Base-by-base conservation (phyloP, 1,140 invertebrate genomes). In the Trichomalopsis sarcophagae region DNA sequence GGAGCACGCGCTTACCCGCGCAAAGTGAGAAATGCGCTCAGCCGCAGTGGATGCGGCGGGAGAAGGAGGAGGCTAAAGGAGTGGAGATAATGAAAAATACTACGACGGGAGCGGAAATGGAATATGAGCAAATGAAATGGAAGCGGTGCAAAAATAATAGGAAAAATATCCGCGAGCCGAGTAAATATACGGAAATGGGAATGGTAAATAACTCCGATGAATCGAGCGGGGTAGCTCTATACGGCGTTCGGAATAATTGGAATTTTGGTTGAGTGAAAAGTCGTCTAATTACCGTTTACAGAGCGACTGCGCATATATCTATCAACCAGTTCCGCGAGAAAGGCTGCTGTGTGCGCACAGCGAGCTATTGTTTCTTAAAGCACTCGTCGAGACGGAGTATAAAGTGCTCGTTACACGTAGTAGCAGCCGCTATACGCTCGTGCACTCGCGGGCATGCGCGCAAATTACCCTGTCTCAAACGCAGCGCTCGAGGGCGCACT, bases 401-500 rank as follows among this genome's bases (percentile, higher is more conserved):
- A 77, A 77, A 77, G 40, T 77, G 76, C 76, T 77, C 47, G 44
- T 77, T 77, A 77, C 75, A 27, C 27, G 0, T 5, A 17, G 40
- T 0, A 10, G n/a, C 44, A 50, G 0, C 47, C 55, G 14, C 55
- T 13, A 14, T 21, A 14, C 14, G 6, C 55, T 50, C 14, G 17
- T 21, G 17, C 1, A 6, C 55, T 5, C 55, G 55, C 55, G 55
- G 4, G 14, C 14, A 6, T 44, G 13, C n/a, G 2, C 40, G 33
- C 62, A 50, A 69, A 80, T 80, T 23, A 14, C 40, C 62, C n/a
- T 36, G 33, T 69, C 21, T 77, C 21, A 69, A 77, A 83, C 30
- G 55, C 50, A 30, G 10, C 17, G 74, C 82, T 68, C 21, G 44
- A n/a, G 62, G 85, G 30, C 73, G 30, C 73, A 85, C 14, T 21